Evolutionary conservation across 1,140 invertebrate species (phyloP), one percentile per base, ranked within the genome.

Genomic region (Lepeophtheirus salmonis): DNA sequence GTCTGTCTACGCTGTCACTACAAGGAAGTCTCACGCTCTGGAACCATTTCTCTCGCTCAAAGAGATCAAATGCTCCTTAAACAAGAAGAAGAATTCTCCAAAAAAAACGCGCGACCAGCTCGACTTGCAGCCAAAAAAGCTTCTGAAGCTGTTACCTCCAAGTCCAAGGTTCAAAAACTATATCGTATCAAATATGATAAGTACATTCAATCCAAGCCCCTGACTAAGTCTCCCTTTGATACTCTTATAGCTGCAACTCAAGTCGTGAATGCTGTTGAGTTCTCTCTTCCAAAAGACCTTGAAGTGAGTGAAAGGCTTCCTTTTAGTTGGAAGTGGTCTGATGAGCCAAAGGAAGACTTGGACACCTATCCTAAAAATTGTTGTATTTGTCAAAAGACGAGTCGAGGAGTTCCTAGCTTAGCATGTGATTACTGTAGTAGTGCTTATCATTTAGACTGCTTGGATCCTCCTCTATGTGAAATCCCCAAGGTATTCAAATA

Each of bases 341-440:
- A 54, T 21, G 59, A 56, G 25, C 13, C 56, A 49, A 60, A 52
- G 23, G 60, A 56, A 13, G 25, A 49, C 21, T 25, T 10, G 58
- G 18, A 56, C 48, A 41, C 21, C 41, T 56, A 13, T 21, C 22
- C 51, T 1, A 57, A 57, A 23, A 57, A 57, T 21, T 57, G 55
- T 22, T 20, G 14, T 3, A 20, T 52, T 52, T 58, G 41, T 62
- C 59, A n/a, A 54, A 84, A 80, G 66, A 88, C 84, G 59, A 90
- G 85, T 70, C 79, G 85, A 56, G 74, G 78, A 52, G 86, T 82
- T 0, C 83, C 86, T 18, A 74, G 95, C 50, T 74, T 96, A 24
- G 82, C 86, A 53, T 97, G 92, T 72, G 91, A 96, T 73, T 96
- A 86, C 70, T 97, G 92, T 71, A 81, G 86, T 0, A 71, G 88